Percentiles rank a stretch among this genome's conserved stretches.
Evolutionary conservation across 2,113 vertebrate species (phyloP).

Genomic region (Lutjanus erythropterus): DNA sequence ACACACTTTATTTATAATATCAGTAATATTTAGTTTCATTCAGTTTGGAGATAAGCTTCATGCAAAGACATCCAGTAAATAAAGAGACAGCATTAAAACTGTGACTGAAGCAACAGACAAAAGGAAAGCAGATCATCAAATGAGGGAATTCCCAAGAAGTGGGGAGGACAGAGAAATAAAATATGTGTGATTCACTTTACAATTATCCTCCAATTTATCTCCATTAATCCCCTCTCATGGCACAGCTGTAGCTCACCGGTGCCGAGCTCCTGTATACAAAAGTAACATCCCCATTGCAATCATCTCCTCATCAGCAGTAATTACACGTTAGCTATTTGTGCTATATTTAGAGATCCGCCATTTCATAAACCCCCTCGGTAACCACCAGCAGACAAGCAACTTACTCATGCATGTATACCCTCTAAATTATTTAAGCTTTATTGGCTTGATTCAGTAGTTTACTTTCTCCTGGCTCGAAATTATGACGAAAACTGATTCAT

Average conservation of each 20-base stretch:
- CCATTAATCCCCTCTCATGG: slow-evolving; percentile 67
- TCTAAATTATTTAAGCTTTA: slow-evolving; percentile 72
- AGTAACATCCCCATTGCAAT: slow-evolving; percentile 80
- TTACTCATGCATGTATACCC: slow-evolving; percentile 70
- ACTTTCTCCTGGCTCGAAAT: slow-evolving; percentile 41
- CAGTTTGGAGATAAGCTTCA: too few relatives aligned
- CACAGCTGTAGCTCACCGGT: slow-evolving; percentile 62
- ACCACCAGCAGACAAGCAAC: slow-evolving; percentile 56
- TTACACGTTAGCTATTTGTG: slow-evolving; percentile 76
- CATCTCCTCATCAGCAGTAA: slow-evolving; percentile 83
- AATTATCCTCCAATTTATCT: slow-evolving; percentile 78
- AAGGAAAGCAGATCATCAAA: slow-evolving; percentile 40
- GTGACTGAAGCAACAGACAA: slow-evolving; percentile 17
- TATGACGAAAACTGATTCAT: slow-evolving; percentile 1
- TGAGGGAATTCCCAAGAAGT: slow-evolving; percentile 62
- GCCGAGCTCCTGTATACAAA: slow-evolving; percentile 52
- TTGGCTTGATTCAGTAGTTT: slow-evolving; percentile 56
- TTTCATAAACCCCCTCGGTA: slow-evolving; percentile 65
- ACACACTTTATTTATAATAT: neutral
- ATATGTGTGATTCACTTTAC: slow-evolving; percentile 74
- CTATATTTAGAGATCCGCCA: slow-evolving; percentile 80
- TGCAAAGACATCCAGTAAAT: too few relatives aligned
- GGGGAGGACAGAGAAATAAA: slow-evolving; percentile 58
- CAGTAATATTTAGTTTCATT: too few relatives aligned
- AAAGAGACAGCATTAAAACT: slow-evolving; percentile 1